Base-by-base conservation (phyloP, 2,888 invertebrate genomes). In the Chloromyia formosa region DNA sequence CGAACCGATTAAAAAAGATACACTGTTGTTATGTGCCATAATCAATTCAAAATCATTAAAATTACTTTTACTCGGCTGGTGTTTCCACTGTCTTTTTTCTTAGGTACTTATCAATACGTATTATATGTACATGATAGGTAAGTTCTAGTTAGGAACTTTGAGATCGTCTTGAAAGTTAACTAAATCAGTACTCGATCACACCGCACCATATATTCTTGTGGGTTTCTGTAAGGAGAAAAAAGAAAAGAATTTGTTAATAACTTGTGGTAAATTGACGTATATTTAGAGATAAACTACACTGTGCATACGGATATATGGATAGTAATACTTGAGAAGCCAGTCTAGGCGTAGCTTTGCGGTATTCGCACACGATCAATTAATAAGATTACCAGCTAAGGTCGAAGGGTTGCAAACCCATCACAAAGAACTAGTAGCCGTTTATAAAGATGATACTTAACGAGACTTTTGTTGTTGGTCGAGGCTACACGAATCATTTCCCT, bases 311-410 rank as follows among this genome's bases (percentile, higher is more conserved):
- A 69, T 45, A 12, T 12, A 49, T 49, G 20, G 66, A n/a, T 14
- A 12, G 22, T 58, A 71, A 20, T 61, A 42, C 45, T 61, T 16
- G 14, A 10, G 45, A 61, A 60, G 53, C 71, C 71, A 56, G 40
- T 71, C 20, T 58, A 71, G 66, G 62, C 54, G 53, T 64, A 35
- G 42, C 49, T 61, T 62, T 76, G 76, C 56, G 76, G 76, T 76
- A 76, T 76, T 76, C 74, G 73, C 76, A 76, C 76, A 76, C 75
- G 76, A 76, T 76, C 76, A 76, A 76, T 76, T 76, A 76, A 76
- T 76, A 76, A 75, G 76, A 76, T 76, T 69, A 61, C 66, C 23
- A 27, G 68, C n/a, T 54, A 69, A 16, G 53, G 35, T 5, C 18
- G 18, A 35, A 49, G 49, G 49, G 3, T n/a, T 58, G 12, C n/a